phyloP scores from a whole-genome alignment of 2,797 vertebrate genomes.

The Brachyalestes nurse region DNA sequence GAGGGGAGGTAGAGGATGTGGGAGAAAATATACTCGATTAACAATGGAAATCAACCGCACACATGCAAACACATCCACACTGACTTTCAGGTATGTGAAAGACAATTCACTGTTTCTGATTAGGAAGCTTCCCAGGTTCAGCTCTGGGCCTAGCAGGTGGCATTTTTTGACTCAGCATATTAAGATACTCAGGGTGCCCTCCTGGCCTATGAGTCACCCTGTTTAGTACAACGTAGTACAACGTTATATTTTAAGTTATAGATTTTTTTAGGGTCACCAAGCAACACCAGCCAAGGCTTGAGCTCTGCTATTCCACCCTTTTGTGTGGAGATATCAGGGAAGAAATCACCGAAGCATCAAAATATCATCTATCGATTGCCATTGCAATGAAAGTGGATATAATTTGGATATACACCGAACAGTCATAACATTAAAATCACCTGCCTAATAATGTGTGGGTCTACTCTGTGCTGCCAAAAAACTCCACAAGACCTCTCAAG shows the following conservation, averaged over 20 bases:
- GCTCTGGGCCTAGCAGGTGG: constrained; percentile 7
- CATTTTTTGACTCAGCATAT: neutral
- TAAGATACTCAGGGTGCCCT: constrained; percentile 3
- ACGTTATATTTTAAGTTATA: constrained; percentile 14
- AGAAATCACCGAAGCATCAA: too few species aligned
- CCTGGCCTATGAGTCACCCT: neutral
- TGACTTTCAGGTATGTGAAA: constrained; percentile 19
- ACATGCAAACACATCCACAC: neutral
- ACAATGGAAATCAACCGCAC: constrained; percentile 42
- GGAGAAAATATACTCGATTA: constrained; percentile 57
- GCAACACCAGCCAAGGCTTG: constrained; percentile 28
- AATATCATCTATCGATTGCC: neutral
- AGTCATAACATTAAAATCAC: too few species aligned
- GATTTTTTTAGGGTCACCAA: constrained; percentile 21
- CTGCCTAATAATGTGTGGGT: too few species aligned
- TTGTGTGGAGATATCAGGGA: neutral
- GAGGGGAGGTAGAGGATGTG: constrained; percentile 22
- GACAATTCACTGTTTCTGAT: constrained; percentile 25
- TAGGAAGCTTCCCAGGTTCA: constrained; percentile 10
- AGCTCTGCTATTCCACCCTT: neutral
- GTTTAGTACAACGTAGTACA: constrained; percentile 1
- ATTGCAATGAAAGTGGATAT: constrained; percentile 28
- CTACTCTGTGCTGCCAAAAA: too few species aligned
- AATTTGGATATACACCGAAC: neutral
- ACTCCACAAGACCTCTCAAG: too few species aligned